Base-by-base conservation (phyloP, 2,113 vertebrate genomes). In the Panurus biarmicus region DNA sequence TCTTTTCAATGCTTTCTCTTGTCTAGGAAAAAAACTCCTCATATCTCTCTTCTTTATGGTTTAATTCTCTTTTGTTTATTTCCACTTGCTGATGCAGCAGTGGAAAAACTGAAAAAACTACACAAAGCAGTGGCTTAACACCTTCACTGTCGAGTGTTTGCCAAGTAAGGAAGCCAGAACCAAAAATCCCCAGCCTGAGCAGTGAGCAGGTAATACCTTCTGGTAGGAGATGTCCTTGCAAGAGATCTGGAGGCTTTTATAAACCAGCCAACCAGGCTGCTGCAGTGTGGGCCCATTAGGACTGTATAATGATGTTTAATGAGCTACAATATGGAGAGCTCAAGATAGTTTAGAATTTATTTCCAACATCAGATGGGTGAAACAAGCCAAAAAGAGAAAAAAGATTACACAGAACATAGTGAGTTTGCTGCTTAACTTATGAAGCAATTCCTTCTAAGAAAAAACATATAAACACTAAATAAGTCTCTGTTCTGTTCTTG, bases 11-110 rank as follows among this genome's bases (percentile, higher is more conserved):
- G 4, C 28, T 66, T 85, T 64, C 62, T 67, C 35, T 58, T 44
- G 28, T 29, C 36, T 33, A 73, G n/a, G 5, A 25, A 47, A 44
- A 62, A 45, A 54, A 5, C 0, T 2, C 3, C 2, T 45, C 5
- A 0, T 10, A 9, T 33, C 19, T 51, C 66, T 35, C 31, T 81
- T 70, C 36, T 73, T 76, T 36, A 50, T 58, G 31, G 45, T 40
- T 67, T 75, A 57, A 71, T 67, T 82, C 14, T 54, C 29, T 69
- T 60, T 61, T 56, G 12, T 33, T 78, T 75, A 25, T 24, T 87
- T 94, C 53, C 58, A 56, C 24, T 60, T 67, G 42, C 3, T 42
- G 38, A 50, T 73, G 58, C 20, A 77, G 42, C 24, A 14, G 40
- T 42, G 40, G 40, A 42, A 42, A 14, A 42, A 42, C 40, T 53